Base-by-base conservation (phyloP, 2,797 vertebrate species). In the Premnoplex brunnescens region DNA sequence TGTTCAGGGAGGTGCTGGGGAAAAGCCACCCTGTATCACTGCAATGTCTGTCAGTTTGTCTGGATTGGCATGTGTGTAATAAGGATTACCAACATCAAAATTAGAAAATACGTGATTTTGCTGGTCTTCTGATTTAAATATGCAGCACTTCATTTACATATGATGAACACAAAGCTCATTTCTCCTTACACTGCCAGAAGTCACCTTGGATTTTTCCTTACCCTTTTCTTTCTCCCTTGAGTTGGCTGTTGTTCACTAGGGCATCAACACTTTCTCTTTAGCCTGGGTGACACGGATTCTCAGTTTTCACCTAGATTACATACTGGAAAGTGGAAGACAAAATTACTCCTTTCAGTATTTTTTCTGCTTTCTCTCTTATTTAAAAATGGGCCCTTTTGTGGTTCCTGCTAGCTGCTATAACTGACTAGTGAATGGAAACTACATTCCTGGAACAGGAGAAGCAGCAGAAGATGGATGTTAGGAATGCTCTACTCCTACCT, bases 31-130 rank as follows among this genome's bases (percentile, higher is more conserved):
- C 16, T 55, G 4, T 21, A 6, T 20, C 28, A n/a, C 43, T 13
- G 8, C 11, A 22, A 10, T 23, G 24, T 59, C 24, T 24, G 36
- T 55, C 59, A 11, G 16, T 26, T 7, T 14, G 26, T 13, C 34
- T 46, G 58, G 13, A 8, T 16, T 0, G 0, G 24, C 27, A 6
- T 9, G 17, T 8, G 12, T 1, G 1, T 37, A 46, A 62, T 16
- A 52, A 9, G 34, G 32, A 46, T 24, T 60, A 30, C 10, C 24
- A 16, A 15, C 3, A 14, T 19, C 66, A 64, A 76, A 80, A 37
- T 32, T 54, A 48, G 39, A 85, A 81, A 56, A 59, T 4, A 7
- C 4, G 7, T 0, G 2, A 5, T 6, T 87, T 68, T 1, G 0
- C 34, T 34, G 17, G 14, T 10, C 32, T 78, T 4, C 4, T 58